Evolutionary conservation across 2,888 invertebrate genomes (phyloP), one percentile per base, ranked within the genome.

Genomic region (Melanostoma scalare): DNA sequence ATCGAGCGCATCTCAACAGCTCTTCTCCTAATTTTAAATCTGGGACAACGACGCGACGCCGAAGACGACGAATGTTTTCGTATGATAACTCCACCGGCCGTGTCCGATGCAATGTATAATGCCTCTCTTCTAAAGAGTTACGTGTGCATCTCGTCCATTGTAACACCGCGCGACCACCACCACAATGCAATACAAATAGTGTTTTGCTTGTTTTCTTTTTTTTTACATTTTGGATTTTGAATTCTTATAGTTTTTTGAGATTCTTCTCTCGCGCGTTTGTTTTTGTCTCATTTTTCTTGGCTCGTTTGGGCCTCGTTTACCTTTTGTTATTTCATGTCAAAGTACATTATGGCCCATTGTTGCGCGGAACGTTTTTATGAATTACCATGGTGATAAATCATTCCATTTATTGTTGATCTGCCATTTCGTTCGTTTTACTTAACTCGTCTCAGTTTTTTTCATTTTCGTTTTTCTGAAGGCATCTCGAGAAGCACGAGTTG

Each of bases 331-430:
- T 81, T 85, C 86, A 85, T 87, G 87, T 87, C 87, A 87, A 87
- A 87, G 87, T 87, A 87, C 87, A 87, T 87, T 87, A 87, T 87
- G 87, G 68, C 75, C 82, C 81, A 87, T 87, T 87, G 87, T 87
- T 87, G 76, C 69, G 71, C 71, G 77, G 80, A 84, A 84, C 71
- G 84, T 84, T 87, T 86, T 87, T 87, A 87, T 87, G 87, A 87
- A 87, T 87, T 87, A 86, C 86, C 85, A 85, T 76, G 86, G 87
- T 87, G 87, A 87, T 87, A 87, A 87, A 87, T 87, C 87, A 87
- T 85, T 86, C 86, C 81, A 86, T 87, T 87, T 84, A 84, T 84
- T 84, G 84, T 85, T 85, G 82, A 85, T 85, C 84, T 84, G 84
- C 84, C 84, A 84, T 84, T 84, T 84, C 74, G 84, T 84, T 84